Base-by-base conservation (phyloP, 2,888 invertebrate genomes). In the Cryptophagus acutangulus region DNA sequence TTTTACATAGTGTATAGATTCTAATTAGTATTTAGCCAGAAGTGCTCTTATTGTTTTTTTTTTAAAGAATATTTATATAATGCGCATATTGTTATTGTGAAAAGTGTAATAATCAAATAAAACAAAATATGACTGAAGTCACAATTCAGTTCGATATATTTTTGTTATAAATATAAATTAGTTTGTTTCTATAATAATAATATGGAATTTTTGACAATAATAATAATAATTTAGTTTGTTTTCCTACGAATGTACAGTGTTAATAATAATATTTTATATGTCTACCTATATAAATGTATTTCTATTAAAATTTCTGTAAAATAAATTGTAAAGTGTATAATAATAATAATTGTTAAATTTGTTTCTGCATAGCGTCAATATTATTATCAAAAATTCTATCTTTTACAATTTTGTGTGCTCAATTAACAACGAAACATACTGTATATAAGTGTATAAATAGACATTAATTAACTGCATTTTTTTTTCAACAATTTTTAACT, bases 401-500 rank as follows among this genome's bases (percentile, higher is more conserved):
- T 15, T 53, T 41, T 48, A n/a, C n/a, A n/a, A n/a, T n/a, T n/a
- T 41, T 55, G 59, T 58, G 58, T 58, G 58, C 51, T 54, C 52
- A 37, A 39, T 54, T 59, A 61, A 62, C 61, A 59, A 59, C 55
- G 57, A 61, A 62, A 55, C 52, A 55, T 55, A 55, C 42, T 62
- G 62, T 62, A 61, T 51, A 62, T 62, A 62, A 54, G 55, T 62
- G 60, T 61, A 59, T 60, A 60, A 57, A 58, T 48, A 57, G 45
- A 49, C 50, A 48, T 31, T 20, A 20, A 20, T 20, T 20, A 43
- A 48, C 44, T 54, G 57, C 58, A 58, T 58, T 58, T 57, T 53
- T 53, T 48, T 31, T 12, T 36, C 36, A 46, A 48, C 46, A 44
- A 15, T n/a, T n/a, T n/a, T n/a, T 4, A 47, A 55, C 56, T 55